A percentile compares a stretch with the other conserved stretches of the same genome.
phyloP scores from a whole-genome alignment of 1,140 invertebrate genomes.

The Drosophila teissieri region DNA sequence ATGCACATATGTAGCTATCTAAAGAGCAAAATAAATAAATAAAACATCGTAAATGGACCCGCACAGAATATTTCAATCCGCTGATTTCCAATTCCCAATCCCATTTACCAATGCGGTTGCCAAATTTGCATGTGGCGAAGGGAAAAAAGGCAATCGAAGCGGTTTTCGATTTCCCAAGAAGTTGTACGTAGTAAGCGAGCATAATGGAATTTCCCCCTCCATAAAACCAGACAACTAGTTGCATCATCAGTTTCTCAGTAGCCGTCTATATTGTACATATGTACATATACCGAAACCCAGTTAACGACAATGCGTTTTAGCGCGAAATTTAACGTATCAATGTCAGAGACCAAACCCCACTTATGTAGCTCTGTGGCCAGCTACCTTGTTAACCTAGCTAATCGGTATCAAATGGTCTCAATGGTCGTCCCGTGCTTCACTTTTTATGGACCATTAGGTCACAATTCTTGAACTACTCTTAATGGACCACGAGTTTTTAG shows the following conservation, averaged over 20 bases:
- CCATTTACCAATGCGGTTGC: background rate
- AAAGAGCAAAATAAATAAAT: slow-evolving; percentile 10
- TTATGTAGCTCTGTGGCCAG: background rate
- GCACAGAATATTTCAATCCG: background rate
- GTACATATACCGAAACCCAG: slow-evolving; percentile 8
- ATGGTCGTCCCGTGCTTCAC: background rate
- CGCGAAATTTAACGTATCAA: slow-evolving; percentile 24
- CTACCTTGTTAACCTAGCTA: slow-evolving; percentile 1
- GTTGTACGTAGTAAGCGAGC: slow-evolving; percentile 19
- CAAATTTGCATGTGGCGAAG: slow-evolving; percentile 7
- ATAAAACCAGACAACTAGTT: slow-evolving; percentile 29
- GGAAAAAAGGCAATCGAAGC: slow-evolving; percentile 14
- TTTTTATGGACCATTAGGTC: background rate
- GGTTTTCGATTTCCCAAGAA: background rate
- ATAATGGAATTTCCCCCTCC: slow-evolving; percentile 28
- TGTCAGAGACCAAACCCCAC: slow-evolving; percentile 12
- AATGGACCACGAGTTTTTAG: background rate
- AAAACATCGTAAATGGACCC: slow-evolving; percentile 10
- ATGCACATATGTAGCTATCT: background rate
- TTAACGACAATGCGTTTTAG: slow-evolving; percentile 24
- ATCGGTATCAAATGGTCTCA: background rate
- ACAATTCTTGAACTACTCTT: no score
- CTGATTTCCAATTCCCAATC: background rate
- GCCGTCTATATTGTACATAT: background rate
- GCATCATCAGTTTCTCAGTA: slow-evolving; percentile 37